phyloP scores from a whole-genome alignment of 2,113 vertebrate genomes.

The Ginglymostoma cirratum region DNA sequence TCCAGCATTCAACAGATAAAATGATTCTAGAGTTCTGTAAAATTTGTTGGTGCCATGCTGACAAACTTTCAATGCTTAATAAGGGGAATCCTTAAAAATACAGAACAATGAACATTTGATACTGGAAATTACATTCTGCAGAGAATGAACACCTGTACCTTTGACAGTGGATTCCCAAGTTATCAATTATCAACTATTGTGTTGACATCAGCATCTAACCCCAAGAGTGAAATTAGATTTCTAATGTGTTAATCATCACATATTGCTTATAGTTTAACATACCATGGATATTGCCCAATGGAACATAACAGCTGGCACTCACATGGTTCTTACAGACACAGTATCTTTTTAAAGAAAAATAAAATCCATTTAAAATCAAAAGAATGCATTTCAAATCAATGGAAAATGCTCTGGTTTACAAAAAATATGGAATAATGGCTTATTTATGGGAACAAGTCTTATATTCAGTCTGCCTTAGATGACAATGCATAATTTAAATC shows the following conservation, averaged over 20 bases:
- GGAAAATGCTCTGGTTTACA: not conserved
- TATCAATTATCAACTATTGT: not conserved
- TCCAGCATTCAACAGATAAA: not conserved
- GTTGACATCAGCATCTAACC: not conserved
- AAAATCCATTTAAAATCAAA: not conserved
- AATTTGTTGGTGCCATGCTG: not conserved
- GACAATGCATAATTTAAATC: not conserved
- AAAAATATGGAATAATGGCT: slow-evolving; percentile 5
- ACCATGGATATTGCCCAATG: not conserved
- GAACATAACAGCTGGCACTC: not conserved
- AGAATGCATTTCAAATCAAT: slow-evolving; percentile 26
- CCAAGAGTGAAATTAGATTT: not conserved
- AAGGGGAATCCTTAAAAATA: not conserved
- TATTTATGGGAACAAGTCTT: slow-evolving; percentile 12
- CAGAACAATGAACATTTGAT: not conserved
- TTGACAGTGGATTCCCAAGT: not conserved
- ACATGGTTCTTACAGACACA: not conserved
- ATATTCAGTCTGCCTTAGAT: not conserved
- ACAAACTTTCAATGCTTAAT: not conserved
- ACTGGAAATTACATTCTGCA: not conserved
- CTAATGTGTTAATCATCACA: not conserved
- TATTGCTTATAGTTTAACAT: not conserved
- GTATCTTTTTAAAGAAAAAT: slow-evolving; percentile 1
- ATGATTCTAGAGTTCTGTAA: not conserved
- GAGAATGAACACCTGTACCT: not conserved